These are phyloP conservation scores for Macrosteles quadrilineatus DNA, from an alignment of 1,140 invertebrate genomes.

Conservation along the genomic window DNA sequence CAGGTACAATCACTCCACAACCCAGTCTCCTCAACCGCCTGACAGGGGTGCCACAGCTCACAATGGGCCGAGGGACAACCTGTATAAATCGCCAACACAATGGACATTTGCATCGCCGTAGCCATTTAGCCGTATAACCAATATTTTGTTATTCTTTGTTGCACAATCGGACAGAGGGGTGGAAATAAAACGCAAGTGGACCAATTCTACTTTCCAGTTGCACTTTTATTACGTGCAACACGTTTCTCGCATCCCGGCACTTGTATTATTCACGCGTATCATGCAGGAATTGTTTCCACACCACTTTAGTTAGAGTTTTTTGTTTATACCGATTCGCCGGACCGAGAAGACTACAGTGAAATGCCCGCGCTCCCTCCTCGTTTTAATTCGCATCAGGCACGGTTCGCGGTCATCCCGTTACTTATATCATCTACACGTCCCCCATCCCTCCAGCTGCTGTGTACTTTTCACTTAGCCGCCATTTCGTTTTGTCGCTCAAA, in stretches of 20 bases:
- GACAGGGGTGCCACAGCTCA: too few species aligned
- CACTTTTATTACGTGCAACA: constrained; percentile 34
- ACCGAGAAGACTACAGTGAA: constrained; percentile 14
- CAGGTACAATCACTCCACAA: too few species aligned
- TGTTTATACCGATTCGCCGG: constrained; percentile 7
- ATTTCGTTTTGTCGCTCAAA: constrained; percentile 22
- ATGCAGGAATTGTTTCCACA: constrained; percentile 27
- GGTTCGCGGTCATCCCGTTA: neutral
- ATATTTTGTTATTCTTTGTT: constrained; percentile 10
- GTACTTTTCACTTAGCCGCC: constrained; percentile 22
- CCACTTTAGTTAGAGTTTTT: constrained; percentile 17
- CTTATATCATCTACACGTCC: neutral
- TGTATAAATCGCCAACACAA: constrained; percentile 1
- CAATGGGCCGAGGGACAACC: neutral
- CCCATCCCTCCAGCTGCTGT: neutral
- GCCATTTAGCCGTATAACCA: constrained; percentile 20
- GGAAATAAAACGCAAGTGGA: constrained; percentile 6
- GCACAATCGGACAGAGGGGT: neutral
- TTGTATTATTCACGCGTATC: constrained; percentile 30
- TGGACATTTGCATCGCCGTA: constrained; percentile 5
- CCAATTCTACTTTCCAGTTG: constrained; percentile 17
- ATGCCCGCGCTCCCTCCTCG: neutral
- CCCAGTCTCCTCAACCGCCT: too few species aligned
- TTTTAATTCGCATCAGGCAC: neutral
- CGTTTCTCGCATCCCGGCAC: constrained; percentile 18